Evolutionary conservation across 2,113 vertebrate genomes (phyloP), one percentile per base, ranked within the genome.

Genomic region (Sphaerodactylus townsendi): DNA sequence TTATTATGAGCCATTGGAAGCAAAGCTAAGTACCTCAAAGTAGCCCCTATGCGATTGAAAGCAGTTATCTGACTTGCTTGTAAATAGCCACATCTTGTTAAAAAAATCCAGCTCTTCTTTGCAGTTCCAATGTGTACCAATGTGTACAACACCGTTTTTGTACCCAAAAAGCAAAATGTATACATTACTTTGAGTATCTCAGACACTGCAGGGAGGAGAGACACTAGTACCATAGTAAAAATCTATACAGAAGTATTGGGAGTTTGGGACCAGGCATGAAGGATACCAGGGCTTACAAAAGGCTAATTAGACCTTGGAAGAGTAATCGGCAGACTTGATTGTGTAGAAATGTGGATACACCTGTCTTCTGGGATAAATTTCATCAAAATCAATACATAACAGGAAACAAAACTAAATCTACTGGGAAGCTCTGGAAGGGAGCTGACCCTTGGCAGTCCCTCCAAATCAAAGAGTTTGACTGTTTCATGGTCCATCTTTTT

Each of bases 361-460:
- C 86, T 82, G 90, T 85, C 85, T 83, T 87, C 25, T 44, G 90
- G 87, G 85, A 81, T 23, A 85, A 77, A 90, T 10, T 71, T 85
- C 1, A 73, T 68, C 14, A n/a, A 53, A 77, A 93, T 84, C 87
- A 5, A 82, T 74, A 82, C 0, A 11, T 66, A 85, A 87, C 85
- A 19, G 72, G 59, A 86, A 93, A 84, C 53, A 25, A 74, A 0
- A 53, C 84, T 83, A n/a, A 83, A 64, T 59, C 87, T 77, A 50
- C 82, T 50, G 59, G 83, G 68, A 11, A 41, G 35, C 28, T 37
- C 83, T 50, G 82, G 62, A 74, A 87, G 82, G 59, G 5, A 77
- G 80, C 48, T 56, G 53, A 83, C 44, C 85, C 39, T 33, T 46
- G 46, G n/a, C 8, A 11, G 53, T 15, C 5, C 4, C 7, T 64